A percentile compares a stretch with the other conserved stretches of the same genome.
These are phyloP conservation scores for Orycteropus afer DNA, from an alignment of 2,113 vertebrate species.

Conservation along the genomic window DNA sequence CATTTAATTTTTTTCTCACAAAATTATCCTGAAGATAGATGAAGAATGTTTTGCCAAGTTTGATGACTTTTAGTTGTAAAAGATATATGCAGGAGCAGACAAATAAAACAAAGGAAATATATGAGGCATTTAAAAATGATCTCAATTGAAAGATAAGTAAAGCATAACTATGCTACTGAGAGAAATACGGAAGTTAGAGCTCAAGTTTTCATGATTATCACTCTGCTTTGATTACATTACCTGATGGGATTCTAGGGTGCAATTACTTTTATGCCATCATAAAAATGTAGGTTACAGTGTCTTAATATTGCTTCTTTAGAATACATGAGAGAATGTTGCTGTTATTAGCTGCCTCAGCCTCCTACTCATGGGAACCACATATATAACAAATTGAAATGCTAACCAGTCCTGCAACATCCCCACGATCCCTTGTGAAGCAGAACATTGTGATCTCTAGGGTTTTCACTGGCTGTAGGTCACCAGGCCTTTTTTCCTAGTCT, in stretches of 20 bases:
- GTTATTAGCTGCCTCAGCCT: background rate
- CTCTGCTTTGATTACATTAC: background rate
- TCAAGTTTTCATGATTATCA: background rate
- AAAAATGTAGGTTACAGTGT: background rate
- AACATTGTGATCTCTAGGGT: background rate
- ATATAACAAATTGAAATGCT: background rate
- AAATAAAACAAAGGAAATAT: constrained; percentile 32
- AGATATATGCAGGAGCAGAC: background rate
- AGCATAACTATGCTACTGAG: background rate
- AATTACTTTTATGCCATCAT: background rate
- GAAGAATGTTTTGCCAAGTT: constrained; percentile 28
- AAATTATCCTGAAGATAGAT: constrained; percentile 29
- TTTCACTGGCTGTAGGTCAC: background rate
- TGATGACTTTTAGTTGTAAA: background rate
- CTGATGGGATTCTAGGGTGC: background rate
- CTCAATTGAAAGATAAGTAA: constrained; percentile 8
- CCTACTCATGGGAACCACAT: background rate
- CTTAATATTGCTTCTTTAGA: background rate
- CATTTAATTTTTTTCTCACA: background rate
- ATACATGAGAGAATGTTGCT: background rate
- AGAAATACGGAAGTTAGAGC: background rate
- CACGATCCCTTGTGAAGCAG: background rate
- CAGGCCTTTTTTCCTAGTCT: too few species aligned
- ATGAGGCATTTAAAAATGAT: background rate
- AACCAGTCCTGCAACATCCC: background rate